Evolutionary conservation across 2,888 invertebrate genomes (phyloP).

Genomic region (Noctua pronuba): DNA sequence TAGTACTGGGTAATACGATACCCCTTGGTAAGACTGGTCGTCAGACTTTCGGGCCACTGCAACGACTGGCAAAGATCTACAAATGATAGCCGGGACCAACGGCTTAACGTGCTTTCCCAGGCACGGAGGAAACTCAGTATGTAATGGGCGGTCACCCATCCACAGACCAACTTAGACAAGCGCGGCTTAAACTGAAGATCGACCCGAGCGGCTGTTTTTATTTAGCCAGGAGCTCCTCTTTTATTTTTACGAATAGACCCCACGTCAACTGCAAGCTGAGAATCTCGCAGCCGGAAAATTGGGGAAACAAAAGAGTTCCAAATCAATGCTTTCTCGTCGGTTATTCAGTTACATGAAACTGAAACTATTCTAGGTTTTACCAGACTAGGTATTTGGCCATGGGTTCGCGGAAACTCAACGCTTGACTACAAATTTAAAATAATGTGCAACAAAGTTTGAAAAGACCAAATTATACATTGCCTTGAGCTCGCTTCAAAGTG

Average conservation of each 20-base stretch:
- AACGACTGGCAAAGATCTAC: too few species aligned
- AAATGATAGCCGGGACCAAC: too few species aligned
- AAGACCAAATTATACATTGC: conserved; percentile 24
- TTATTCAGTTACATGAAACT: background rate
- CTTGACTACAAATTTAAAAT: conserved; percentile 37
- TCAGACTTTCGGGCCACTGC: too few species aligned
- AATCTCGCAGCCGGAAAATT: conserved; percentile 9
- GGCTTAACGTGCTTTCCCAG: too few species aligned
- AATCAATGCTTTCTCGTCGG: background rate
- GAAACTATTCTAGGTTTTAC: conserved; percentile 35
- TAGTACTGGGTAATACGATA: too few species aligned
- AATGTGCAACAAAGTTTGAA: conserved; percentile 47
- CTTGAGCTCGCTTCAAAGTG: conserved; percentile 35
- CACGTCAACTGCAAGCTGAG: conserved; percentile 5
- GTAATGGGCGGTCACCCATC: too few species aligned
- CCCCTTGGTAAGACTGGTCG: too few species aligned
- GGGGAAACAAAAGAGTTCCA: background rate
- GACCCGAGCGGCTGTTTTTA: too few species aligned
- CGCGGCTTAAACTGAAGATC: too few species aligned
- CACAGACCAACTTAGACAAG: too few species aligned
- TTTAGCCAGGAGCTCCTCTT: background rate
- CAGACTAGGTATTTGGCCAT: conserved; percentile 25
- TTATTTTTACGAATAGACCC: conserved; percentile 8
- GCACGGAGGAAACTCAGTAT: too few species aligned
- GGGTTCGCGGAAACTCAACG: conserved; percentile 31